Conservation (phyloP, 1,140 invertebrate species). For the Drosophila dunni region DNA sequence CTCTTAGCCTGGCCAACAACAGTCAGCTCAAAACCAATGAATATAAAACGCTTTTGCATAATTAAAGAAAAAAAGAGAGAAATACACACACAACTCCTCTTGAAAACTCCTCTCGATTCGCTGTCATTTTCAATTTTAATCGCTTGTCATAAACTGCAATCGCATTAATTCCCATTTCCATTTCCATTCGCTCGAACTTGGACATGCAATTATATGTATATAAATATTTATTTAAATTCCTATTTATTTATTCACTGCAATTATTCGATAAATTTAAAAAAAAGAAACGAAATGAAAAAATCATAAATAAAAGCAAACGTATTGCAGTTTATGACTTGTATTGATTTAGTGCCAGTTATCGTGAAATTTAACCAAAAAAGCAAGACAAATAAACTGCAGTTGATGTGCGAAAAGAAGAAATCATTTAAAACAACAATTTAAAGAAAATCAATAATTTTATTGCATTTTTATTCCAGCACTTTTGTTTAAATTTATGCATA, state of each 20-base stretch:
- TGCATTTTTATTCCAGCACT: neutral
- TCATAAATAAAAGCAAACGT: neutral
- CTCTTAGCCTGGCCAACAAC: constrained; percentile 14
- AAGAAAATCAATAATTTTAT: constrained; percentile 9
- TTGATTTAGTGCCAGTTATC: constrained; percentile 50
- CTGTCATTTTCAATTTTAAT: constrained; percentile 71
- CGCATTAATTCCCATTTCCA: constrained; percentile 71
- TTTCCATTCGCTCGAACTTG: constrained; percentile 6
- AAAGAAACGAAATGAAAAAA: no score
- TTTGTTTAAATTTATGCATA: no score
- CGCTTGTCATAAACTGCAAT: constrained; percentile 81
- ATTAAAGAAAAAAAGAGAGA: constrained; percentile 41
- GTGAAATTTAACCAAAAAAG: neutral
- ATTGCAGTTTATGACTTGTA: constrained; percentile 52
- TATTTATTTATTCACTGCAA: constrained; percentile 66
- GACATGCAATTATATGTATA: constrained; percentile 74
- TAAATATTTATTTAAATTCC: constrained; percentile 80
- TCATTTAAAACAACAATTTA: neutral
- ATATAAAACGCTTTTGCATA: constrained; percentile 41
- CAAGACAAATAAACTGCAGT: neutral
- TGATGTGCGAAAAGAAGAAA: neutral
- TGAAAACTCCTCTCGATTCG: constrained; percentile 22
- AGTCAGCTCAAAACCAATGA: neutral
- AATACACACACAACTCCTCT: neutral
- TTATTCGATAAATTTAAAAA: constrained; percentile 45